Conservation (phyloP, 2,113 vertebrate genomes). For the Strix aluco region DNA sequence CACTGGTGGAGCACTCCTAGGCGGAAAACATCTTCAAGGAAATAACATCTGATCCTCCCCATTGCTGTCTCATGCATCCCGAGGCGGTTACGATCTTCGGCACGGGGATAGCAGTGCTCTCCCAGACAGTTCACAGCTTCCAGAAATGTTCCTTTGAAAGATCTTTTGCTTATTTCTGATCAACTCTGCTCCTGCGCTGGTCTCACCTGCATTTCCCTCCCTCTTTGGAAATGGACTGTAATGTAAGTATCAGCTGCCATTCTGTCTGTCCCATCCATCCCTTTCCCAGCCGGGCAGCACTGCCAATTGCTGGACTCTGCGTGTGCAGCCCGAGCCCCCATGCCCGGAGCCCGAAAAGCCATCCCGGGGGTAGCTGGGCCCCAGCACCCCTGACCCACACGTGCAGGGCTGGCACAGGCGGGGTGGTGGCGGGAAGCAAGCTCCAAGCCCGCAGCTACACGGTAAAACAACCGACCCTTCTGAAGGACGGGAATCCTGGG, state of each 20-base stretch:
- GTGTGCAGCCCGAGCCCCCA: not conserved
- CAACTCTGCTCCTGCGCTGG: not conserved
- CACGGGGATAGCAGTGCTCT: accelerated
- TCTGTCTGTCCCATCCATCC: not conserved
- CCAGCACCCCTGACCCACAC: too few relatives aligned
- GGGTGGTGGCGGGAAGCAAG: too few relatives aligned
- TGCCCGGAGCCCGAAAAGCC: too few relatives aligned
- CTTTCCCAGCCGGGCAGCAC: not conserved
- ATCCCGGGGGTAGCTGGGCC: too few relatives aligned
- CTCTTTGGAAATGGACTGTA: not conserved
- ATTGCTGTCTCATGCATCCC: accelerated
- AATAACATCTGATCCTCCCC: not conserved
- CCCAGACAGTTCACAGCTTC: not conserved
- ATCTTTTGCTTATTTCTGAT: accelerated
- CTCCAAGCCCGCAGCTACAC: too few relatives aligned
- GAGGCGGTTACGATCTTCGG: accelerated
- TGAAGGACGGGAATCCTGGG: too few relatives aligned
- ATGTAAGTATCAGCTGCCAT: not conserved
- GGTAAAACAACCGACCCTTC: too few relatives aligned
- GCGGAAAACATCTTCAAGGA: not conserved
- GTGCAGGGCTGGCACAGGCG: too few relatives aligned
- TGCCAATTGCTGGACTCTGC: not conserved
- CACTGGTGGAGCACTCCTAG: not conserved
- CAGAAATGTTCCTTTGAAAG: not conserved
- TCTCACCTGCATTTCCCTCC: not conserved